Percentiles rank a stretch among this genome's conserved stretches.
Conservation (phyloP, 1,140 invertebrate species). For the Pseudomyrmex cubaensis region DNA sequence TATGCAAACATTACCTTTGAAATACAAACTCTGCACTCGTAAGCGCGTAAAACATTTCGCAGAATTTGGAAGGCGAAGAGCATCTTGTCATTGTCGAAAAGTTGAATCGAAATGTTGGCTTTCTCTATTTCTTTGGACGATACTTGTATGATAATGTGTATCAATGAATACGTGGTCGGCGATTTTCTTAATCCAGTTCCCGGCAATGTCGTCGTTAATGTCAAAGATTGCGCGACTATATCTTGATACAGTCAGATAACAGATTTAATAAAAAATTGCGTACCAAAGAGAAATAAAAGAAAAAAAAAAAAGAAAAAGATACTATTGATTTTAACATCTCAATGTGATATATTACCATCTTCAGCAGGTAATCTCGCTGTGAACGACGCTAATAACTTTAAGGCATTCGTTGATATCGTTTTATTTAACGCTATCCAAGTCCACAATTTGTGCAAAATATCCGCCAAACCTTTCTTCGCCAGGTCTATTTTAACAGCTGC, state of each 20-base stretch:
- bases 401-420: conserved; percentile 77
- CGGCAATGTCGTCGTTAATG: conserved; percentile 85
- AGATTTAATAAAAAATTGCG: conserved; percentile 60
- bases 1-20: conserved; percentile 82
- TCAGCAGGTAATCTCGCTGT: conserved; percentile 83
- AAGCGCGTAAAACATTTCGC: conserved; percentile 83
- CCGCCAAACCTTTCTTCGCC: conserved; percentile 83
- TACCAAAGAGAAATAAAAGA: conserved; percentile 12
- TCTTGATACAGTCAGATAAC: no score
- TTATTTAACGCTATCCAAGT: conserved; percentile 84
- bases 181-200: conserved; percentile 85
- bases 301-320: not conserved
- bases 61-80: conserved; percentile 84
- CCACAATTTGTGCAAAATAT: conserved; percentile 86
- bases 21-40: conserved; percentile 85
- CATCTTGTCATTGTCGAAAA: conserved; percentile 82
- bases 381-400: conserved; percentile 86
- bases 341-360: conserved; percentile 75
- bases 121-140: conserved; percentile 85
- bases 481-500: conserved; percentile 80
- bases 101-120: conserved; percentile 72
- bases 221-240: conserved; percentile 84
- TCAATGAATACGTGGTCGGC: conserved; percentile 84
- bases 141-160: conserved; percentile 84
- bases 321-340: not conserved